These are phyloP conservation scores for Lasioglossum zephyrum DNA, from an alignment of 2,888 invertebrate species.

Conservation along the genomic window DNA sequence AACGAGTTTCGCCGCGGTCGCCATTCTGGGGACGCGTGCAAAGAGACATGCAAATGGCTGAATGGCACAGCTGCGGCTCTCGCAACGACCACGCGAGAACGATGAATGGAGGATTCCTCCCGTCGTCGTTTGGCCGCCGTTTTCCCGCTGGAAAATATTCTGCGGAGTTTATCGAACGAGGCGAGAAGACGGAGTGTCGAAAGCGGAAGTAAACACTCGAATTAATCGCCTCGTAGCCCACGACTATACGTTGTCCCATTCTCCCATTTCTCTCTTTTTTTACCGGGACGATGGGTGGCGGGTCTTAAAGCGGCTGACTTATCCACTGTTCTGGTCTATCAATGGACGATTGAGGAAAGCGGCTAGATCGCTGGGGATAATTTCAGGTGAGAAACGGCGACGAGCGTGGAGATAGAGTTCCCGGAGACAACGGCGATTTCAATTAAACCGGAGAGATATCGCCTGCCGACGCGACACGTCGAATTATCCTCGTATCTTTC, in stretches of 20 bases:
- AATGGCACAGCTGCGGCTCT: conserved; percentile 42
- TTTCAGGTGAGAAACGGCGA: not conserved
- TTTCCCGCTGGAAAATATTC: conserved; percentile 30
- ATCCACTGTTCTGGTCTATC: conserved; percentile 1
- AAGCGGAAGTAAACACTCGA: conserved; percentile 34
- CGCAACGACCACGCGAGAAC: conserved; percentile 30
- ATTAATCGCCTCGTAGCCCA: conserved; percentile 23
- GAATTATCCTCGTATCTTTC: conserved; percentile 1
- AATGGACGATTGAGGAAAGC: not conserved
- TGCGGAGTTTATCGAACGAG: conserved; percentile 11
- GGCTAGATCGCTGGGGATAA: not conserved
- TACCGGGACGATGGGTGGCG: not conserved
- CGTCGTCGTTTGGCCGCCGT: not conserved
- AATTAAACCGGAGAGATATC: not conserved
- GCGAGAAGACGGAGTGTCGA: conserved; percentile 11
- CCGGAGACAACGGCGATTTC: not conserved
- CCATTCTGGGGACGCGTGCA: conserved; percentile 42
- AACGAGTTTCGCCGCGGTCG: conserved; percentile 34
- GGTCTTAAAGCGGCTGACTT: not conserved
- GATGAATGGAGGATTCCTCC: conserved; percentile 42
- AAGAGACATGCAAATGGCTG: conserved; percentile 63
- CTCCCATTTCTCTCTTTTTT: not conserved
- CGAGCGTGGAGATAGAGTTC: not conserved
- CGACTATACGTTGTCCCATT: not conserved
- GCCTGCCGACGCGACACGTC: not conserved